Evolutionary conservation across 2,797 vertebrate genomes (phyloP), one percentile per base, ranked within the genome.

Genomic region (Notolepis coatsorum): DNA sequence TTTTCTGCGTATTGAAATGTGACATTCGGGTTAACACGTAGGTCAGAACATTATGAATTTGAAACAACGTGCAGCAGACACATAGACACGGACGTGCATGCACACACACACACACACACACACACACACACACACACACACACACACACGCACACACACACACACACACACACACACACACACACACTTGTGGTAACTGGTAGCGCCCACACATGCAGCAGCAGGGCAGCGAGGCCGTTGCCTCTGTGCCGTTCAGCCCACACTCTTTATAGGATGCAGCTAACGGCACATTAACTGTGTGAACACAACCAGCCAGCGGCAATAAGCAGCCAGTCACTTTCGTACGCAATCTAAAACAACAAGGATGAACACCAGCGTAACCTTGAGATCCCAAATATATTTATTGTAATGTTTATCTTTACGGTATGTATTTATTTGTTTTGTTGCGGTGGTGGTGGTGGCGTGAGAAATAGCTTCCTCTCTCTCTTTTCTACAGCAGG

Each of bases 201-300:
- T n/a, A n/a, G 57, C 43, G 24, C 87, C 81, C 74, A 81, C 76
- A 55, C 51, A 59, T 37, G 55, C 63, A 61, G 43, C 62, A 84
- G 75, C 73, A 74, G 81, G 80, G 85, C 77, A 84, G 76, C 68
- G 81, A 85, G 85, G 77, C 82, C 88, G 83, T 82, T 88, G 87
- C 88, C 89, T 88, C 66, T 28, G 27, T 84, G 83, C 79, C 79
- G 87, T 87, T 88, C 86, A 89, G 84, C 80, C 86, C 84, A 89
- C 83, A 83, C 79, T 85, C 74, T 73, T 82, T 37, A 45, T 71
- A 82, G 84, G 80, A 85, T 81, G 68, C 72, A 73, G 69, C 80
- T 87, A 83, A 89, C 86, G 85, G 84, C 80, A 84, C 79, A 69
- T 73, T n/a, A n/a, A 70, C 43, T 68, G 83, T 61, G 73, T 62